These are phyloP conservation scores for Cyrtorhinus lividipennis DNA, from an alignment of 1,140 invertebrate species.

Conservation along the genomic window DNA sequence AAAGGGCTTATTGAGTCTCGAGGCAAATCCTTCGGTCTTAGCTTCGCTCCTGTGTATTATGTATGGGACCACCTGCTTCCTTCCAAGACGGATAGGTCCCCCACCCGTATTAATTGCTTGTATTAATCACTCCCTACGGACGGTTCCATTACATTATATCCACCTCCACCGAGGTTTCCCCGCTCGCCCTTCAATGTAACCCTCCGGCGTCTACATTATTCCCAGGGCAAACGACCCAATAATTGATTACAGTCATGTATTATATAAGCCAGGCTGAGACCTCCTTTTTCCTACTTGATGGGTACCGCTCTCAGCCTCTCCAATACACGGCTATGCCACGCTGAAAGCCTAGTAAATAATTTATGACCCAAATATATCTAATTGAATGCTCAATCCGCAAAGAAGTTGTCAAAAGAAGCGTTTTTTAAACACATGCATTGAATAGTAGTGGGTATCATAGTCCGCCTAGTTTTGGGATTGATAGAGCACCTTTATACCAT, in stretches of 20 bases:
- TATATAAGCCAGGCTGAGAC: slow-evolving; percentile 1
- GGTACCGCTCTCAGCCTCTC: too few species aligned
- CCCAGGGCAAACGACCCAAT: slow-evolving; percentile 2
- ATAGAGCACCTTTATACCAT: too few species aligned
- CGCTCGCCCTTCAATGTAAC: too few species aligned
- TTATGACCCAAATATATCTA: too few species aligned
- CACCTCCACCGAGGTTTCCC: not conserved
- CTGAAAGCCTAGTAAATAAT: too few species aligned
- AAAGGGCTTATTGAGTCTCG: slow-evolving; percentile 10
- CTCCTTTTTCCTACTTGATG: too few species aligned
- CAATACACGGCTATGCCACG: too few species aligned
- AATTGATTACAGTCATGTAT: slow-evolving; percentile 12
- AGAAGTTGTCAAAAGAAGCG: too few species aligned
- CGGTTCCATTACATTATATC: slow-evolving; percentile 4
- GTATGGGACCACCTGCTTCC: slow-evolving; percentile 11
- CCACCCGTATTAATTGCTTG: slow-evolving; percentile 9
- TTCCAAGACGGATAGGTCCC: slow-evolving; percentile 8
- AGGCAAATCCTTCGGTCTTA: slow-evolving; percentile 10
- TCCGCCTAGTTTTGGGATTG: too few species aligned
- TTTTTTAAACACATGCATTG: too few species aligned
- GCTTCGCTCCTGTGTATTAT: slow-evolving; percentile 3
- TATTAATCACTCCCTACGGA: slow-evolving; percentile 11
- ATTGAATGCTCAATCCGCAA: too few species aligned
- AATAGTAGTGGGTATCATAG: too few species aligned
- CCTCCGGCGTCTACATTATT: slow-evolving; percentile 9